phyloP scores from a whole-genome alignment of 1,140 invertebrate species.

The Solen grandis region DNA sequence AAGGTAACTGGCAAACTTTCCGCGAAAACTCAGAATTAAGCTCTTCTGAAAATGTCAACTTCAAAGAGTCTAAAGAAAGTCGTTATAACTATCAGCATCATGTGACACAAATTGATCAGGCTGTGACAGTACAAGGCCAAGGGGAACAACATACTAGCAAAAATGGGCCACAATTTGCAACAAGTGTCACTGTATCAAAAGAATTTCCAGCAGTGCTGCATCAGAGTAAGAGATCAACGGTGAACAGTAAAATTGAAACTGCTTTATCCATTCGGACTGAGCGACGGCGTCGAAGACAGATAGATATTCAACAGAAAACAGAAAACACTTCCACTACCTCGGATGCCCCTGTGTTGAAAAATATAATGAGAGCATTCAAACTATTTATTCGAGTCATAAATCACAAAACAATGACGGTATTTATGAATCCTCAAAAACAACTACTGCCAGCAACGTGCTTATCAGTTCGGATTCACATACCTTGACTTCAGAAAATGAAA shows the following conservation, averaged over 20 bases:
- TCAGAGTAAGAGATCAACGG: no score
- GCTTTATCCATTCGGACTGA: not conserved
- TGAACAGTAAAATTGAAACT: not conserved
- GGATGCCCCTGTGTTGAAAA: not conserved
- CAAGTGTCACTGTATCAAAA: no score
- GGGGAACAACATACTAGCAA: no score
- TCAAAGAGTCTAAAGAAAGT: no score
- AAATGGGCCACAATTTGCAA: no score
- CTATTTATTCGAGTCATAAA: not conserved
- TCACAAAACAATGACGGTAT: not conserved
- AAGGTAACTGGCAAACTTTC: no score
- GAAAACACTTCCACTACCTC: not conserved
- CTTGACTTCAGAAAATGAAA: not conserved
- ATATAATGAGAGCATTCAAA: not conserved
- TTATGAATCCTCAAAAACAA: not conserved
- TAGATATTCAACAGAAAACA: not conserved
- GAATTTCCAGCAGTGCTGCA: no score
- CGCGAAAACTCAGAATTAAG: no score
- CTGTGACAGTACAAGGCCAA: no score
- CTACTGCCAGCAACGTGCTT: not conserved
- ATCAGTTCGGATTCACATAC: not conserved
- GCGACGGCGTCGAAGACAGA: not conserved
- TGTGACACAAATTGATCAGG: no score
- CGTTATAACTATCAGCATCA: no score
- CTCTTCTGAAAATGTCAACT: no score